Evolutionary conservation across 2,113 vertebrate species (phyloP).

Genomic region (Acanthochromis polyacanthus): DNA sequence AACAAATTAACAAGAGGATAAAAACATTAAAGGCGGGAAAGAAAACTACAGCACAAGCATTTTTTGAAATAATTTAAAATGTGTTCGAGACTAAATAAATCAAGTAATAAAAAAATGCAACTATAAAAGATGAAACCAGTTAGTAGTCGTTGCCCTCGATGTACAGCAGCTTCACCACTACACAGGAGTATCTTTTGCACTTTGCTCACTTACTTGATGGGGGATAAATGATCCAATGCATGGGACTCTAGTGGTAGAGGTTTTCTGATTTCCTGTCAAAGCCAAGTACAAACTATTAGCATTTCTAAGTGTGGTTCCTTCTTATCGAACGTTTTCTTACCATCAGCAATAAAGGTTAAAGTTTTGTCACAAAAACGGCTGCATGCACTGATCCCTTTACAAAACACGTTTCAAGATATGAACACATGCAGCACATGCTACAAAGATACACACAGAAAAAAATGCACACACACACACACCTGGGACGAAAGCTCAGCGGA

Average conservation of each 20-base stretch:
- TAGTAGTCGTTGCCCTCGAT: too few relatives aligned
- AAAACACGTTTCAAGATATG: constrained; percentile 22
- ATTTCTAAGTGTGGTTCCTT: not conserved
- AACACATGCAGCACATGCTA: constrained; percentile 21
- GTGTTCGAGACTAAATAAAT: not conserved
- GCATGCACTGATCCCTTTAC: not conserved
- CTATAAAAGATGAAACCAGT: not conserved
- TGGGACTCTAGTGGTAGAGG: constrained; percentile 83
- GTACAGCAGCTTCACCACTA: not conserved
- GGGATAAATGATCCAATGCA: constrained; percentile 88
- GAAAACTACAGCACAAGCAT: not conserved
- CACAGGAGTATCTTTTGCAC: not conserved
- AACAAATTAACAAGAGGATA: not conserved
- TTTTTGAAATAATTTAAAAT: not conserved
- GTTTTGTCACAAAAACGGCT: not conserved
- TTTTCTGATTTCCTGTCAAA: constrained; percentile 75
- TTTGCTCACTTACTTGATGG: constrained; percentile 87
- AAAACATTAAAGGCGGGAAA: not conserved
- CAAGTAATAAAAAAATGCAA: not conserved
- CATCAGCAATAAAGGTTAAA: not conserved
- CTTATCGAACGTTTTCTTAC: not conserved
- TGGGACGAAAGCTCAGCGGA: constrained; percentile 76
- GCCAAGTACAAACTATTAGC: not conserved
- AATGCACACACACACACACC: constrained; percentile 64
- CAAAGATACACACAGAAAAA: not conserved